Percentiles rank a stretch among this genome's conserved stretches.
phyloP scores from a whole-genome alignment of 2,797 vertebrate genomes.

The Scomberomorus guttatus region DNA sequence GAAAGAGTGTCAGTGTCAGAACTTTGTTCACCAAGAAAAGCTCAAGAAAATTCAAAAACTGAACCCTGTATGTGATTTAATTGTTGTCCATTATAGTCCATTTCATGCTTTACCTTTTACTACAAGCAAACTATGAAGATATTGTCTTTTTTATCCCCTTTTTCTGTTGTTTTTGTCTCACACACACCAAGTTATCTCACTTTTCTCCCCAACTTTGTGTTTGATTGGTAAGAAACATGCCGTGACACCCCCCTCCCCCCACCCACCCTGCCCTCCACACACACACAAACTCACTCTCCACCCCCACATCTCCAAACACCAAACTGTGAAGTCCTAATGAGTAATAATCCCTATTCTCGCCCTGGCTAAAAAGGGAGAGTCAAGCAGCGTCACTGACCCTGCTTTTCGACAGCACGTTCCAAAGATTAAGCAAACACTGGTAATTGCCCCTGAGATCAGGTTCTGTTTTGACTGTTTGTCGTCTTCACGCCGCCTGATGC shows the following conservation, averaged over 20 bases:
- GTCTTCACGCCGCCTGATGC: constrained; percentile 63
- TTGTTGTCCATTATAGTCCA: constrained; percentile 2
- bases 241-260: not conserved
- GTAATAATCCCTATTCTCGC: constrained; percentile 73
- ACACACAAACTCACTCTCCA: not conserved
- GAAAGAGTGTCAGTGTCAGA: constrained; percentile 52
- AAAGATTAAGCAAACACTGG: constrained; percentile 81
- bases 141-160: not conserved
- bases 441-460: constrained; percentile 80
- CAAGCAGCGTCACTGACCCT: constrained; percentile 73
- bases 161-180: not conserved
- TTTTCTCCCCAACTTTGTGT: not conserved
- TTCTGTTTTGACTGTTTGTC: constrained; percentile 84
- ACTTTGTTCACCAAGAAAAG: constrained; percentile 35
- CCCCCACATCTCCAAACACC: constrained; percentile 59
- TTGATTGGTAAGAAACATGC: not conserved
- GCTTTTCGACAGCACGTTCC: constrained; percentile 74
- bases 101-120: not conserved
- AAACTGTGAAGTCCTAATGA: constrained; percentile 79
- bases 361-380: constrained; percentile 67
- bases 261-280: not conserved
- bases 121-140: not conserved
- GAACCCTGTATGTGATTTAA: not conserved
- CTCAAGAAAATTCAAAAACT: constrained; percentile 5
- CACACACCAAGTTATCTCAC: not conserved